phyloP scores from a whole-genome alignment of 1,140 invertebrate species.

The Pogonomyrmex californicus region DNA sequence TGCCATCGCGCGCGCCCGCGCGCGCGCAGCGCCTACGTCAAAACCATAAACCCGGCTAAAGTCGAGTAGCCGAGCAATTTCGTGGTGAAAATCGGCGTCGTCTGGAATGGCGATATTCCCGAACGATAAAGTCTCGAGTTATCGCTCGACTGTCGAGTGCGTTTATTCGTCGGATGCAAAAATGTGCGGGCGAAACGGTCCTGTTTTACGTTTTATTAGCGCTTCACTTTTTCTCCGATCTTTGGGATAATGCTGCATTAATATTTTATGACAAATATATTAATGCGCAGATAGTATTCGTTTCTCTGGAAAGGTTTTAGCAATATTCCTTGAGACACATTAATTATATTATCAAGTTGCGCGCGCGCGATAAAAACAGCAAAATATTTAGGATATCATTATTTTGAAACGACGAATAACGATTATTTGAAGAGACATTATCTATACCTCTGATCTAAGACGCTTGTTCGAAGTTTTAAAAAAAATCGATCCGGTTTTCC shows the following conservation, averaged over 20 bases:
- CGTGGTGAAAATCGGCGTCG: conserved; percentile 46
- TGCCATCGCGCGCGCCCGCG: background rate
- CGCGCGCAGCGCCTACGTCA: conserved; percentile 24
- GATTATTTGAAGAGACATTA: background rate
- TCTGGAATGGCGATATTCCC: conserved; percentile 39
- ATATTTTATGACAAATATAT: background rate
- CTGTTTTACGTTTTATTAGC: conserved; percentile 17
- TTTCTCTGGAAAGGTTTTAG: background rate
- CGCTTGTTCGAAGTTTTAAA: background rate
- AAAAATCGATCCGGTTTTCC: conserved; percentile 10
- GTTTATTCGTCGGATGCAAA: conserved; percentile 28
- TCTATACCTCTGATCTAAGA: background rate
- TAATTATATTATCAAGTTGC: background rate
- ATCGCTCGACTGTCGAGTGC: conserved; percentile 17
- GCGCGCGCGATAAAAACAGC: background rate
- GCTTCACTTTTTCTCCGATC: background rate
- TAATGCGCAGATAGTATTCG: background rate
- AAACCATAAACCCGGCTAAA: conserved; percentile 43
- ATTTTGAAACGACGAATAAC: background rate
- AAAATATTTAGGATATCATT: background rate
- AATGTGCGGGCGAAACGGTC: conserved; percentile 19
- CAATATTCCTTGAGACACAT: background rate
- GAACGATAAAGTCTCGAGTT: conserved; percentile 45
- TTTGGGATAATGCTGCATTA: background rate
- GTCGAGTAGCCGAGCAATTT: conserved; percentile 54